Percentiles rank a stretch among this genome's conserved stretches.
Evolutionary conservation across 2,797 vertebrate genomes (phyloP).

Genomic region (Paramormyrops hopkinsi): DNA sequence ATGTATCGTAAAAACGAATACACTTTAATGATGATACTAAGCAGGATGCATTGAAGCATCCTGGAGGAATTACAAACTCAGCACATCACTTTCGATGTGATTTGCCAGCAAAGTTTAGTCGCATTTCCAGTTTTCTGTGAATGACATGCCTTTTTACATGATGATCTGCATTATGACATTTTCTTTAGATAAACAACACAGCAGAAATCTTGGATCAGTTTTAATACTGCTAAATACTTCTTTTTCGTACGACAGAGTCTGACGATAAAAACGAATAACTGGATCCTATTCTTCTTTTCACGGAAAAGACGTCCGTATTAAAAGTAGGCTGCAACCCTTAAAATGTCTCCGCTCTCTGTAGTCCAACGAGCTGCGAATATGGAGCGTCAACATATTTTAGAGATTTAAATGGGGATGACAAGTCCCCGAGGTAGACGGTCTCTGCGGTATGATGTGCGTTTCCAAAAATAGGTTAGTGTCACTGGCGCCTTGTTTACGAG

Average conservation of each 20-base stretch:
- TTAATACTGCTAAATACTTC: conserved; percentile 26
- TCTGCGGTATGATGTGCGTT: conserved; percentile 41
- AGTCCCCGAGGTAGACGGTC: conserved; percentile 53
- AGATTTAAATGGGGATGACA: conserved; percentile 51
- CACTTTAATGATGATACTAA: neutral
- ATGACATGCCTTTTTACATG: neutral
- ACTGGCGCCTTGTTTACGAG: conserved; percentile 10
- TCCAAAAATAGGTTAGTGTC: conserved; percentile 5
- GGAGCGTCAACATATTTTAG: conserved; percentile 26
- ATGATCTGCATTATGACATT: neutral
- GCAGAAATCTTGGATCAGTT: conserved; percentile 16
- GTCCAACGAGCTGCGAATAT: conserved; percentile 36
- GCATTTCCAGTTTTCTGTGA: neutral
- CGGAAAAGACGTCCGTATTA: conserved; percentile 8
- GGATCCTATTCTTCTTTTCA: conserved; percentile 3
- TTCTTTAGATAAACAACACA: conserved; percentile 14
- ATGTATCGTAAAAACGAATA: neutral
- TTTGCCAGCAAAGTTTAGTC: neutral
- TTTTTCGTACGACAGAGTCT: conserved; percentile 30
- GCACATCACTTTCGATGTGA: conserved; percentile 15
- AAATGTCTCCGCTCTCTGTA: conserved; percentile 21
- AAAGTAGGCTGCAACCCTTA: conserved; percentile 24
- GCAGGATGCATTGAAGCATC: neutral
- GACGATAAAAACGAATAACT: conserved; percentile 25
- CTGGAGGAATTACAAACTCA: conserved; percentile 6